Evolutionary conservation across 35 echinoderm and acorn worm species (phyloP), one percentile per base, ranked within the genome.

Genomic region (Ptychodera flava): DNA sequence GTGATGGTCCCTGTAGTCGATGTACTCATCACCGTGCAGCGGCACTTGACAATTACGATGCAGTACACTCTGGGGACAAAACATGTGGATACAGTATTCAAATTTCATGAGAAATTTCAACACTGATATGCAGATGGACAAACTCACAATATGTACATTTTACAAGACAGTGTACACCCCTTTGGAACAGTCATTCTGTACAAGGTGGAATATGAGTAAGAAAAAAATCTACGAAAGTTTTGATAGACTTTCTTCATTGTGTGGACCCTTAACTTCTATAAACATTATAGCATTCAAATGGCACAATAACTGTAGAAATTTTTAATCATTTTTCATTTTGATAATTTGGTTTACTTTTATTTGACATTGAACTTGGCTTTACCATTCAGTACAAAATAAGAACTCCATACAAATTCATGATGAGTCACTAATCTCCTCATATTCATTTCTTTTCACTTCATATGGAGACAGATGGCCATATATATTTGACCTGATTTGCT

Each of bases 41-140:
- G 79, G 78, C 81, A 86, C 78, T 31, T 90, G 87, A 85, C 93
- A 95, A 36, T 95, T 95, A 1, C 79, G 78, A 75, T 89, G 81
- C 16, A 91, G 82, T 16, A 92, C 90, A 78, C 90, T 90, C 93
- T 95, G 78, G 29, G 79, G 45, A 82, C 35, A 89, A 79, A 35
- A 79, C 22, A 36, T 28, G 31, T 0, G 1, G 29, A 75, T 0
- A 78, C 77, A 31, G 14, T 28, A 81, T 22, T 15, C 15, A 15
- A 16, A 16, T 14, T 81, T 81, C 12, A 15, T 28, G 16, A 81
- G 31, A 16, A 31, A 28, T 16, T 15, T 81, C 15, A 14, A 16
- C 16, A 81, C 14, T 31, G 16, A 15, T 81, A 15, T 81, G 14
- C 14, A 28, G 16, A 28, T 15, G 16, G 14, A 28, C 79, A 81